These are phyloP conservation scores for Argya squamiceps DNA, from an alignment of 2,797 vertebrate species.

Conservation along the genomic window DNA sequence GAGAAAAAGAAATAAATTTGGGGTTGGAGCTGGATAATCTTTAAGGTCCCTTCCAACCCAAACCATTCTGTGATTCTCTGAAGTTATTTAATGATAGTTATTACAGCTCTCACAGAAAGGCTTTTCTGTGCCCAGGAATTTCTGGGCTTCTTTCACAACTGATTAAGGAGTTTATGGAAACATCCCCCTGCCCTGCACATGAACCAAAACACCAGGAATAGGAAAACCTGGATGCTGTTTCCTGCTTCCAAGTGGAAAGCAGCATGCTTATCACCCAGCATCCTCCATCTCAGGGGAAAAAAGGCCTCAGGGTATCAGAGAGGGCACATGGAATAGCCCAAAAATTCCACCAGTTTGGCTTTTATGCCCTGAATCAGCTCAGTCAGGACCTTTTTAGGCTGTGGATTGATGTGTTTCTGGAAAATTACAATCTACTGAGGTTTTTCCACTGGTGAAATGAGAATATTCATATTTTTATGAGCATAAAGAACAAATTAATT, in stretches of 20 bases:
- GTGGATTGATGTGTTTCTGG: neutral
- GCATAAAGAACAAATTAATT: neutral
- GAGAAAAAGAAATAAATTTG: neutral
- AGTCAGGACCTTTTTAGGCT: neutral
- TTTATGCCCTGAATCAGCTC: neutral
- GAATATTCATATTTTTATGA: neutral
- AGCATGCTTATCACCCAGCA: neutral
- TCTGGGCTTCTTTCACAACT: constrained; percentile 27
- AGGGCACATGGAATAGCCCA: neutral
- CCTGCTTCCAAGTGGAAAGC: constrained; percentile 25
- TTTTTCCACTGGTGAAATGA: neutral
- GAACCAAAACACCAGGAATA: constrained; percentile 34
- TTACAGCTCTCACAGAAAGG: constrained; percentile 7
- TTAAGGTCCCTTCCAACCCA: neutral
- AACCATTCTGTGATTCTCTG: neutral
- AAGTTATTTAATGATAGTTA: neutral
- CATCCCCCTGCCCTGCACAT: constrained; percentile 36
- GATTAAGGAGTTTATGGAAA: constrained; percentile 40
- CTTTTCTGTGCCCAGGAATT: constrained; percentile 21
- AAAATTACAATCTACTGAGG: neutral
- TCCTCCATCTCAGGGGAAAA: neutral
- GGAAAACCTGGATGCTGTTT: constrained; percentile 33
- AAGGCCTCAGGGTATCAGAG: neutral
- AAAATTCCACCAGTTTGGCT: neutral
- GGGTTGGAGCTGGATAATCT: neutral